Evolutionary conservation across 2,113 vertebrate genomes (phyloP), one percentile per base, ranked within the genome.

Genomic region (Drymodes brunneopygia): DNA sequence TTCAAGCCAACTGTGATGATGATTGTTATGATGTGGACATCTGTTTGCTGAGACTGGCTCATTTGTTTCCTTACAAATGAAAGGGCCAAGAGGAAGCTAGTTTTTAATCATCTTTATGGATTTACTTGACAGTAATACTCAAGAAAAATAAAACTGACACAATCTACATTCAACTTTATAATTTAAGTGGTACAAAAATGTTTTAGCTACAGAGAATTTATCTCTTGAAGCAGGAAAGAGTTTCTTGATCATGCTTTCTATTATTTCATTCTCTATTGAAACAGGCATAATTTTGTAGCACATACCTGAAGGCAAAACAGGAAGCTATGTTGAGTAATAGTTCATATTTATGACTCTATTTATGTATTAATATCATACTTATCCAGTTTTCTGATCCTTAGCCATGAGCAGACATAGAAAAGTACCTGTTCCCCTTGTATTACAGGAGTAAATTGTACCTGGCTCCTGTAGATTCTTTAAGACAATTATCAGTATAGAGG

Each of bases 21-120:
- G 84, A 38, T 3, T 85, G n/a, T 47, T 69, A 57, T 21, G 67
- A 81, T 64, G 73, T 72, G 86, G 95, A 89, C 88, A 96, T 92
- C 90, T 94, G 94, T 60, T 96, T 92, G 91, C 88, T 92, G 81
- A 81, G 79, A 54, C 74, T 88, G 50, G 60, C 91, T 83, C 67
- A 61, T 94, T 92, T 84, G 31, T 89, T 94, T 71, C 66, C 61
- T 82, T 83, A 89, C n/a, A 90, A 94, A 93, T 65, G 56, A 89
- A 90, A 86, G 75, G 65, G 45, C 13, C 0, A 0, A 92, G 61
- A 80, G 19, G 58, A 4, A 83, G 51, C 31, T 81, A 70, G 77
- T 19, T 92, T 95, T 82, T 80, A 88, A 89, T 57, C 9, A 60
- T 86, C 44, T 83, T 61, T 65, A 69, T 29, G 73, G 57, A 92